A percentile compares a stretch with the other conserved stretches of the same genome.
phyloP scores from a whole-genome alignment of 2,888 invertebrate genomes.

The Scelioninae gen. 1 region DNA sequence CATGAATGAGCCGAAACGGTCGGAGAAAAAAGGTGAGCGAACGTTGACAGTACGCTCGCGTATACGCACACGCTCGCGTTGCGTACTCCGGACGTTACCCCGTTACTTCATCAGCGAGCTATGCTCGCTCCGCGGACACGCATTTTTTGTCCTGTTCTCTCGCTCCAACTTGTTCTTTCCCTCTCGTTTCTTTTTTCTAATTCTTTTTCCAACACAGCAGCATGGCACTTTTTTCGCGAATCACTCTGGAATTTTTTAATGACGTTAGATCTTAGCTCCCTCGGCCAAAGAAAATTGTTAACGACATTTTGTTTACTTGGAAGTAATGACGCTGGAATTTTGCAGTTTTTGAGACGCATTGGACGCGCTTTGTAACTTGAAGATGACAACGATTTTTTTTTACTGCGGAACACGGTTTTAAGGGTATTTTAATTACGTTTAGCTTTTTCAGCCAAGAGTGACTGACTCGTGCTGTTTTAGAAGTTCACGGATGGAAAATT shows the following conservation, averaged over 20 bases:
- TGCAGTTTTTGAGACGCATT: slow-evolving; percentile 19
- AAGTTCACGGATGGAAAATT: neutral
- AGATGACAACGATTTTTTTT: slow-evolving; percentile 30
- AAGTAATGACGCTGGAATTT: slow-evolving; percentile 42
- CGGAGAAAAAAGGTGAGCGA: slow-evolving; percentile 36
- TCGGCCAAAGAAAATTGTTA: slow-evolving; percentile 37
- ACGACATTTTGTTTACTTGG: slow-evolving; percentile 39
- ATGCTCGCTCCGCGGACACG: slow-evolving; percentile 33
- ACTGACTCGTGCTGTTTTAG: neutral
- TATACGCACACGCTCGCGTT: slow-evolving; percentile 47
- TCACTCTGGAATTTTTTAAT: slow-evolving; percentile 54
- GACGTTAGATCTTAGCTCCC: slow-evolving; percentile 21
- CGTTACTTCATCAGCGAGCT: slow-evolving; percentile 59
- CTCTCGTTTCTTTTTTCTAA: slow-evolving; percentile 3
- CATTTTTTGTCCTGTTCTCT: slow-evolving; percentile 4
- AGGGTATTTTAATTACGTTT: slow-evolving; percentile 56
- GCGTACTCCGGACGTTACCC: slow-evolving; percentile 58
- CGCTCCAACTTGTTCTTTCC: slow-evolving; percentile 5
- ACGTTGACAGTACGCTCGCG: slow-evolving; percentile 57
- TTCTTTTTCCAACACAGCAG: neutral
- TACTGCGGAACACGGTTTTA: slow-evolving; percentile 3
- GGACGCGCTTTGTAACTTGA: slow-evolving; percentile 10
- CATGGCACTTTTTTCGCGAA: slow-evolving; percentile 25
- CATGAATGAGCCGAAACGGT: slow-evolving; percentile 63
- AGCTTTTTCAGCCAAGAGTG: slow-evolving; percentile 13